Percentiles rank a stretch among this genome's conserved stretches.
These are phyloP conservation scores for Progne subis DNA, from an alignment of 2,113 vertebrate species.

Conservation along the genomic window DNA sequence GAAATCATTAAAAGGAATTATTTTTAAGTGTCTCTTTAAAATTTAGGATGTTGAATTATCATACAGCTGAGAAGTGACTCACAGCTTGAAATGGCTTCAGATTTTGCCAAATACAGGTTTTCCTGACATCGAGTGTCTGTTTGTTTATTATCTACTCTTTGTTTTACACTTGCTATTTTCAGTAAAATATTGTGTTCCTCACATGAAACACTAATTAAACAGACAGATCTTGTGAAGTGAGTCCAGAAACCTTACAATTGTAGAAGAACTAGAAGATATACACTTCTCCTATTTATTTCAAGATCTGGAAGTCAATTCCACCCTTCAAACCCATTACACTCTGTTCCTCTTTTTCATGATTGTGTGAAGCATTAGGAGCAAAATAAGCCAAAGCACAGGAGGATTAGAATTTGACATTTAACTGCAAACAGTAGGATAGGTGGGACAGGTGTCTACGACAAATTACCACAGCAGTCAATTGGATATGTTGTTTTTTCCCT, in stretches of 20 bases:
- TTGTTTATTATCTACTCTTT: neutral
- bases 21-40: neutral
- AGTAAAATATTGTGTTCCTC: neutral
- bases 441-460: neutral
- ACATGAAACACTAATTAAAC: neutral
- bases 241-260: neutral
- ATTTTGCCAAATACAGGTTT: neutral
- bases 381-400: neutral
- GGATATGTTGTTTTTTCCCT: neutral
- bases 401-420: neutral
- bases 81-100: neutral
- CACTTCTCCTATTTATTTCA: neutral
- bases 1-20: neutral
- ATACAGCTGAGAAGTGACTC: neutral
- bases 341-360: neutral
- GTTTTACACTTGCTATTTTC: neutral
- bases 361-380: neutral
- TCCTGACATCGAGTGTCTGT: neutral
- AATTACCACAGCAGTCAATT: neutral
- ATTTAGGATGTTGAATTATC: neutral
- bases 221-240: neutral
- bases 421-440: neutral
- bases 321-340: neutral
- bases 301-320: neutral
- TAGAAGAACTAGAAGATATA: neutral